A percentile compares a stretch with the other conserved stretches of the same genome.
Evolutionary conservation across 2,888 invertebrate genomes (phyloP).

Genomic region (Andrena fulva): DNA sequence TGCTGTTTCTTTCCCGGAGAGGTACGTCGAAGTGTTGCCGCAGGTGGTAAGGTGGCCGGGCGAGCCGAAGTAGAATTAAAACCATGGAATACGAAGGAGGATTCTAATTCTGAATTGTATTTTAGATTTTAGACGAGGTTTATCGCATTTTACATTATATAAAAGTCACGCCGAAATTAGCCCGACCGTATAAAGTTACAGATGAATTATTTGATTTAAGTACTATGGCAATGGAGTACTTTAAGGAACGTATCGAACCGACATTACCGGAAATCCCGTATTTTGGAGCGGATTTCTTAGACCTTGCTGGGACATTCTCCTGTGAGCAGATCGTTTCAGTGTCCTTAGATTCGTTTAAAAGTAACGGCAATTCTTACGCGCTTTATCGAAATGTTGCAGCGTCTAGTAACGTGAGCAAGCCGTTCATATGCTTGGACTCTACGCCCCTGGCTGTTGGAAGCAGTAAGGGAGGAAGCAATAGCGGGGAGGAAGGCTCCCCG

Average conservation of each 20-base stretch:
- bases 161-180: constrained; percentile 92
- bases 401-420: constrained; percentile 80
- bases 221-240: constrained; percentile 99
- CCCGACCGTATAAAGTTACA: constrained; percentile 95
- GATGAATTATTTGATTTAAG: constrained; percentile 97
- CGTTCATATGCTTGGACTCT: constrained; percentile 82
- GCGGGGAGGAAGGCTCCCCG: constrained; percentile 84
- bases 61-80: neutral
- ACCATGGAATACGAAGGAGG: neutral
- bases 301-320: constrained; percentile 90
- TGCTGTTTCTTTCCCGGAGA: constrained; percentile 98
- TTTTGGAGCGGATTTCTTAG: constrained; percentile 94
- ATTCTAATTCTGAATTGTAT: constrained; percentile 62
- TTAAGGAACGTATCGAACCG: constrained; percentile 97
- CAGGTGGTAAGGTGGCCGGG: neutral
- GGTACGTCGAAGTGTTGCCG: constrained; percentile 86
- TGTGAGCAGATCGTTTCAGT: constrained; percentile 86
- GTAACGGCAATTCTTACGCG: neutral
- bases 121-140: constrained; percentile 95
- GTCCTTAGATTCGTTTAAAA: neutral
- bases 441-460: constrained; percentile 86
- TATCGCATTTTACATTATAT: constrained; percentile 94
- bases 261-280: constrained; percentile 95
- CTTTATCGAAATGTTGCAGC: constrained; percentile 69
- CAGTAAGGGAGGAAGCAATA: constrained; percentile 85